Base-by-base conservation (phyloP, 2,113 vertebrate genomes). In the Phodopus roborovskii region DNA sequence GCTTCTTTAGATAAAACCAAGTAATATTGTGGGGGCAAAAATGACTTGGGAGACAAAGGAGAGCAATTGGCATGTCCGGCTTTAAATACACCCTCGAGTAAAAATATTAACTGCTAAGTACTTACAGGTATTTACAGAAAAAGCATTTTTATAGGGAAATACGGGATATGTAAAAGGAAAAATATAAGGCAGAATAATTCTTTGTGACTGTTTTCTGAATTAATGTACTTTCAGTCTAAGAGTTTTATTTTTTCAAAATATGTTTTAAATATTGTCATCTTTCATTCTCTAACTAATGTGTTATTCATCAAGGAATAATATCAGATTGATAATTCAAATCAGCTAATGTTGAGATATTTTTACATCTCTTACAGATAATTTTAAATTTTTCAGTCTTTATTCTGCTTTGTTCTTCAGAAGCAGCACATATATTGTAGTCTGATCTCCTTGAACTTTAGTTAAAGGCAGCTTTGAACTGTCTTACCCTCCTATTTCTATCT, bases 81-180 rank as follows among this genome's bases (percentile, higher is more conserved):
- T 90, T 94, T 92, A 66, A 91, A 78, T 89, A 83, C 96, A 86
- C 8, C 16, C 62, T 50, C 42, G 70, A 24, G 39, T 94, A 84
- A 92, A 66, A 88, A 17, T 11, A 28, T 17, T 74, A 90, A 83
- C 6, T 85, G 19, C 22, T 36, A 42, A 82, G 8, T 92, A 15
- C 22, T 94, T 94, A n/a, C n/a, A 89, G 45, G 19, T 95, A 71
- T 90, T 92, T 94, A 94, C 2, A 94, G 71, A 78, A 96, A 88
- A 87, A 19, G 17, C 62, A 73, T 79, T 82, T 36, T 95, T 95
- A 68, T 24, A 71, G 64, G 56, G 74, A 94, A 95, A 42, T 64
- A 58, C 11, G 66, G 1, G 28, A 86, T 42, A 78, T 74, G 42
- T 62, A 90, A 90, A 94, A 20, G 24, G 0, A 26, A 73, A 77